Percentiles rank a stretch among this genome's conserved stretches.
phyloP scores from a whole-genome alignment of 2,888 invertebrate genomes.

The Eupithecia centaureata region DNA sequence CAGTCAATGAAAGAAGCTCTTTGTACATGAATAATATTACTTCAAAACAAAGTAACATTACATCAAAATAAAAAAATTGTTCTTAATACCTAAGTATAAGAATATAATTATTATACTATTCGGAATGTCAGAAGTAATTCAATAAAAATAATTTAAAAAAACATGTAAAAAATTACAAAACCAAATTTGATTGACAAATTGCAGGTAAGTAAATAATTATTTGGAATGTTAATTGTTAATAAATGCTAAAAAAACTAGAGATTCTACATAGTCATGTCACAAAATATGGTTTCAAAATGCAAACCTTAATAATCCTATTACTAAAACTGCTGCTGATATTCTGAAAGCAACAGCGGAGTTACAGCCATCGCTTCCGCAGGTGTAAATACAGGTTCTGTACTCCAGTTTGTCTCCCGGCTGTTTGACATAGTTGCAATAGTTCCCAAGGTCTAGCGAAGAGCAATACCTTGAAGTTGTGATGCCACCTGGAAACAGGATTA shows the following conservation, averaged over 20 bases:
- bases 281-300: constrained; percentile 35
- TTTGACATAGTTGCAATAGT: constrained; percentile 94
- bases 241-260: background rate
- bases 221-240: constrained; percentile 17
- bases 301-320: constrained; percentile 44
- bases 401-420: constrained; percentile 93
- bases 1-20: constrained; percentile 35
- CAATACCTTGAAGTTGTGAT: constrained; percentile 95
- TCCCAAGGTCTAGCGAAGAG: constrained; percentile 93
- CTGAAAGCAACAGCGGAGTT: constrained; percentile 82
- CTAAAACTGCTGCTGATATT: constrained; percentile 51
- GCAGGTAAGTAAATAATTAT: background rate
- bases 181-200: background rate
- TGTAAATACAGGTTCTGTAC: constrained; percentile 94
- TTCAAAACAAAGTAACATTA: background rate
- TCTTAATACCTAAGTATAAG: background rate
- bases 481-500: constrained; percentile 86
- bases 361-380: constrained; percentile 92
- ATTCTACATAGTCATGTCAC: constrained; percentile 3
- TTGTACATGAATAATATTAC: background rate
- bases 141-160: background rate
- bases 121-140: background rate
- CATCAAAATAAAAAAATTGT: background rate
- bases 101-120: background rate
- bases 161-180: background rate